A percentile compares a stretch with the other conserved stretches of the same genome.
phyloP scores from a whole-genome alignment of 1,140 invertebrate genomes.

The Orius insidiosus region DNA sequence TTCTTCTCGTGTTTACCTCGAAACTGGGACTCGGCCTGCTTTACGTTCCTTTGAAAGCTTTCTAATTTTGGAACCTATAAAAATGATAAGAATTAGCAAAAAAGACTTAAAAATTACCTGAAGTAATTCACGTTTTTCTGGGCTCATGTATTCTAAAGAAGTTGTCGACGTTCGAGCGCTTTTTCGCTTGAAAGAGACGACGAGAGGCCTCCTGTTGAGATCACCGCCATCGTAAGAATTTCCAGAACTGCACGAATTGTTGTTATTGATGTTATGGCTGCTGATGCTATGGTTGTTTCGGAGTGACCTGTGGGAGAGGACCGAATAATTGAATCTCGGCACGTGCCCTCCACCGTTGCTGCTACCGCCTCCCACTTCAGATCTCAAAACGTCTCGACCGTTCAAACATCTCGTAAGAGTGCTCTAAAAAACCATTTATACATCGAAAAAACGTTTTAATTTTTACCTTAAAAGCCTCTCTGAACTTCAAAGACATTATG shows the following conservation, averaged over 20 bases:
- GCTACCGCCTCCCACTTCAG: conserved; percentile 8
- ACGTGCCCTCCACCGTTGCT: conserved; percentile 6
- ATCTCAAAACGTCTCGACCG: conserved; percentile 6
- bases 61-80: too few species aligned
- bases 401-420: conserved; percentile 18
- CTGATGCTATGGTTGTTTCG: conserved; percentile 13
- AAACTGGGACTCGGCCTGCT: too few species aligned
- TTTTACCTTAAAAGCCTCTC: conserved; percentile 42
- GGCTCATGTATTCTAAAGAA: conserved; percentile 8
- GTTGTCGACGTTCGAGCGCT: conserved; percentile 6
- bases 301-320: conserved; percentile 16
- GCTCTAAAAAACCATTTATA: too few species aligned
- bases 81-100: conserved; percentile 1
- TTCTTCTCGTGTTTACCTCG: neutral
- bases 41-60: too few species aligned
- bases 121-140: neutral
- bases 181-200: conserved; percentile 18
- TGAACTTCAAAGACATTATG: conserved; percentile 48
- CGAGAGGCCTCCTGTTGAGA: conserved; percentile 16
- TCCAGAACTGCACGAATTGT: conserved; percentile 9
- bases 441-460: neutral
- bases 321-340: conserved; percentile 17
- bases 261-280: conserved; percentile 8
- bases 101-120: conserved; percentile 2
- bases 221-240: conserved; percentile 14